Evolutionary conservation across 2,888 invertebrate species (phyloP).

Genomic region (Myathropa florea): DNA sequence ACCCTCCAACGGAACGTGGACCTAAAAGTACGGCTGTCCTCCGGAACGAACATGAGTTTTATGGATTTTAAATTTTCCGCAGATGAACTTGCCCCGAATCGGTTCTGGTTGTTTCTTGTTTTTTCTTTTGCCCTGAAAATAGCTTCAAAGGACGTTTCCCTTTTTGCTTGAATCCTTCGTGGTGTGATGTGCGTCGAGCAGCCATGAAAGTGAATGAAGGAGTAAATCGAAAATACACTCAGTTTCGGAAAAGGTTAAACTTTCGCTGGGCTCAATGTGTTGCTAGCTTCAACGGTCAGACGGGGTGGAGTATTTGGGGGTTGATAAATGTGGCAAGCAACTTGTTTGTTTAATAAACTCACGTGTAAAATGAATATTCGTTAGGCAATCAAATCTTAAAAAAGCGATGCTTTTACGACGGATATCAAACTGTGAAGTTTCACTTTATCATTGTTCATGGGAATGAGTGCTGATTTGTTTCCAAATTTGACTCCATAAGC

Average conservation of each 20-base stretch:
- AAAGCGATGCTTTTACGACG: not conserved
- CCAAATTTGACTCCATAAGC: not conserved
- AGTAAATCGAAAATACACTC: conserved; percentile 40
- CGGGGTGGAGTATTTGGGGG: not conserved
- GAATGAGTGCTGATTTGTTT: not conserved
- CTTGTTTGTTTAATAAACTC: not conserved
- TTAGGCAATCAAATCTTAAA: conserved; percentile 20
- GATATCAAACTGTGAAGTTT: not conserved
- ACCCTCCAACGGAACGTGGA: not conserved
- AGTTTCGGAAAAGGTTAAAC: conserved; percentile 26
- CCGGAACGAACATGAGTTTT: conserved; percentile 47
- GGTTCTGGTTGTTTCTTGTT: not conserved
- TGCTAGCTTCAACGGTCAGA: not conserved
- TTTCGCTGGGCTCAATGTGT: not conserved
- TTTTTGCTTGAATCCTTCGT: conserved; percentile 8
- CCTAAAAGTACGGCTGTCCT: conserved; percentile 15
- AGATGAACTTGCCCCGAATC: conserved; percentile 55
- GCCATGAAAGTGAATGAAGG: conserved; percentile 40
- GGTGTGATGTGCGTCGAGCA: conserved; percentile 14
- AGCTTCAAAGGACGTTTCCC: conserved; percentile 51
- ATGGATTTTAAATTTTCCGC: conserved; percentile 66
- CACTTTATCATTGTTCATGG: not conserved
- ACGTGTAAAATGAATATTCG: conserved; percentile 24
- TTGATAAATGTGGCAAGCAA: not conserved
- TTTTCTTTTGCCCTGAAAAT: conserved; percentile 33